Evolutionary conservation across 2,888 invertebrate genomes (phyloP).

Genomic region (Plebejus anna): DNA sequence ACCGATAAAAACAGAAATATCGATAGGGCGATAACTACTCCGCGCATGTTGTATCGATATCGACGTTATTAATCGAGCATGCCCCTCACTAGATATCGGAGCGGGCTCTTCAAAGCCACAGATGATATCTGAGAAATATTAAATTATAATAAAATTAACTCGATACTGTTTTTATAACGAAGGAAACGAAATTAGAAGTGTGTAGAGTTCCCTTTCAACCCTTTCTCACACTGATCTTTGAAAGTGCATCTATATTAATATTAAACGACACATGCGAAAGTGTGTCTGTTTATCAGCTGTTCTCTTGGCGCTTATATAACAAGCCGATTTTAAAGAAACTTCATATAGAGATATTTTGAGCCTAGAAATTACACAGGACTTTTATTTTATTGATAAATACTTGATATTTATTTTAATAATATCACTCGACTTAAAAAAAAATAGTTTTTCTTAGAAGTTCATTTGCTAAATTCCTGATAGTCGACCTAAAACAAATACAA

Average conservation of each 20-base stretch:
- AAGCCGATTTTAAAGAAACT: no score
- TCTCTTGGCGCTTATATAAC: no score
- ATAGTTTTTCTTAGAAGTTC: not conserved
- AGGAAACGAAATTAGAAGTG: slow-evolving; percentile 40
- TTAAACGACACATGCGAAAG: no score
- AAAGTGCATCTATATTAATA: not conserved
- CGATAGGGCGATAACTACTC: slow-evolving; percentile 19
- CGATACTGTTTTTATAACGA: slow-evolving; percentile 63
- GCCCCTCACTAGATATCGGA: slow-evolving; percentile 52
- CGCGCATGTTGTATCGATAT: slow-evolving; percentile 4
- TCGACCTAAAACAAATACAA: slow-evolving; percentile 10
- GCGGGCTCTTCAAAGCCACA: slow-evolving; percentile 74
- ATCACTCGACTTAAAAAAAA: no score
- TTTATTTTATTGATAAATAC: no score
- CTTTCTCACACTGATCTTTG: not conserved
- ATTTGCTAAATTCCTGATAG: not conserved
- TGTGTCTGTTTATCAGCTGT: no score
- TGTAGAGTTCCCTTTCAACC: slow-evolving; percentile 41
- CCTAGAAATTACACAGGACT: no score
- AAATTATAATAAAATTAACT: slow-evolving; percentile 79
- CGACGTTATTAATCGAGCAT: slow-evolving; percentile 30
- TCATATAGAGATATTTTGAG: no score
- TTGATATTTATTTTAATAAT: no score
- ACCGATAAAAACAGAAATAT: slow-evolving; percentile 26
- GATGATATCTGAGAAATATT: slow-evolving; percentile 78